Evolutionary conservation across 2,797 vertebrate species (phyloP).

Genomic region (Semotilus atromaculatus): DNA sequence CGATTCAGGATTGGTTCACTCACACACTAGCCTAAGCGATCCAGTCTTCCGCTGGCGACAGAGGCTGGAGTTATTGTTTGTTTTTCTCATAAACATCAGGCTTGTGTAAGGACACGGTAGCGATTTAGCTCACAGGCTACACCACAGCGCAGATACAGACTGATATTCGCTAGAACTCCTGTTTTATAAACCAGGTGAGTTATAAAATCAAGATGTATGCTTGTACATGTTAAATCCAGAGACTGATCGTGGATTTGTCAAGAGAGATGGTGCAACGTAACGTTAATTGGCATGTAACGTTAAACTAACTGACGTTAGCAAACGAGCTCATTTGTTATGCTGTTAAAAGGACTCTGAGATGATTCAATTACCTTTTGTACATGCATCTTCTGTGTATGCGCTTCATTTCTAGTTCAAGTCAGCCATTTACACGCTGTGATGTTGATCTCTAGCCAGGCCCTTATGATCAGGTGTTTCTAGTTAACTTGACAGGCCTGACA

Average conservation of each 20-base stretch:
- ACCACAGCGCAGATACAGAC: conserved; percentile 10
- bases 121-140: conserved; percentile 44
- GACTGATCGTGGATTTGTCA: background rate
- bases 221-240: background rate
- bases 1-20: background rate
- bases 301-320: conserved; percentile 22
- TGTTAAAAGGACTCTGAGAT: conserved; percentile 4
- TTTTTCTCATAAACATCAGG: conserved; percentile 46
- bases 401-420: background rate
- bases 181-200: conserved; percentile 50
- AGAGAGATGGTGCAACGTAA: background rate
- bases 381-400: background rate
- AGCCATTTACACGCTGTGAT: background rate
- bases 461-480: conserved; percentile 23
- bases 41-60: background rate
- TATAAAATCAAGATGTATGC: too few species aligned
- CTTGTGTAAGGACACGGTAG: conserved; percentile 27
- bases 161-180: conserved; percentile 7
- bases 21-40: background rate
- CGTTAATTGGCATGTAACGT: background rate
- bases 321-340: background rate
- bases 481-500: conserved; percentile 40
- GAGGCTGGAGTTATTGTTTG: background rate
- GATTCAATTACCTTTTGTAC: background rate
- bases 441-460: background rate